phyloP scores from a whole-genome alignment of 2,888 invertebrate genomes.

The Aleiodes alternator region DNA sequence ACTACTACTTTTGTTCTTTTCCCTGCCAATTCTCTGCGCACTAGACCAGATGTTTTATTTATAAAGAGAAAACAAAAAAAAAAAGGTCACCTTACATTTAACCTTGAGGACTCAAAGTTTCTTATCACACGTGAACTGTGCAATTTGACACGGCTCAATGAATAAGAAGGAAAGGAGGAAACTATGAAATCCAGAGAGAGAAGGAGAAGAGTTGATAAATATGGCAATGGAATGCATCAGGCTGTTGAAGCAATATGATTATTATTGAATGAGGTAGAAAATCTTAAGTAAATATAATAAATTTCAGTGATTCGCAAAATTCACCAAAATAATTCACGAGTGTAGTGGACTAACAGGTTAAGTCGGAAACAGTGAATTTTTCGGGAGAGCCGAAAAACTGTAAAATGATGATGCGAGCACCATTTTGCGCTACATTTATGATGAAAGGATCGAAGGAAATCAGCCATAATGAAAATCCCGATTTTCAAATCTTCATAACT shows the following conservation, averaged over 20 bases:
- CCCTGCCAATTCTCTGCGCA: background rate
- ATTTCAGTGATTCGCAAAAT: too few species aligned
- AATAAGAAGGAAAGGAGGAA: background rate
- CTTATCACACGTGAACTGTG: conserved; percentile 13
- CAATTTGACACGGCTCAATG: conserved; percentile 4
- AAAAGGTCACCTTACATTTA: background rate
- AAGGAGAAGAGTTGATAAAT: background rate
- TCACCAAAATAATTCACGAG: too few species aligned
- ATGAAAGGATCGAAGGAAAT: too few species aligned
- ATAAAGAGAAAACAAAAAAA: background rate
- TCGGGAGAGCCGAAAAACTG: too few species aligned
- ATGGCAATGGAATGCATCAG: background rate
- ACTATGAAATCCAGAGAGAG: background rate
- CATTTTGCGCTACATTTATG: too few species aligned
- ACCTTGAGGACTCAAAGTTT: conserved; percentile 9
- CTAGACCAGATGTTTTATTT: background rate
- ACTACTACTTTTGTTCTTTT: background rate
- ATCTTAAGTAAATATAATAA: too few species aligned
- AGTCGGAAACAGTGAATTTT: too few species aligned
- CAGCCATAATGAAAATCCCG: too few species aligned
- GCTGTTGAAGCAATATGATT: background rate
- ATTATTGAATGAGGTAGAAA: background rate
- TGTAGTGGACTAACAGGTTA: too few species aligned
- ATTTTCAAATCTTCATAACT: too few species aligned
- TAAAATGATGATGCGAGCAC: too few species aligned